Evolutionary conservation across 2,113 vertebrate species (phyloP), one percentile per base, ranked within the genome.

Genomic region (Psittacula cyanocephala): DNA sequence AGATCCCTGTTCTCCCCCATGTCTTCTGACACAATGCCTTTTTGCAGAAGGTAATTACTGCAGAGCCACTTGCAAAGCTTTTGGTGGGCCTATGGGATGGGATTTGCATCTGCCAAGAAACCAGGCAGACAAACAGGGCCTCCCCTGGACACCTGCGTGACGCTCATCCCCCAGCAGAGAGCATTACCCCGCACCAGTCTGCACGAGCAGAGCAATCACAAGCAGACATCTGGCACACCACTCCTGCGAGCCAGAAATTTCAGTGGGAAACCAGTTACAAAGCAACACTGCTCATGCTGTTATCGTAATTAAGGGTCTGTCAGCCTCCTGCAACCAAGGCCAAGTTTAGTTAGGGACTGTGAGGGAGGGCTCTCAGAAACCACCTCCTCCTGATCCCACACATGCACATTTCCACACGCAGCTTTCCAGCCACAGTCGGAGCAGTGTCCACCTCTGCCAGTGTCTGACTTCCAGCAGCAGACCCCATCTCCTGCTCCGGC

Each of bases 251-350:
- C 91, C 95, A 96, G 88, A 94, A 91, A 92, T 65, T 28, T 84
- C 95, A 96, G 79, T 50, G 57, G 93, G 93, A 80, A 94, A 10
- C 49, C 81, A 88, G 86, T 86, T 70, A 94, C 88, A 88, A 93
- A 95, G 86, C 94, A 80, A n/a, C 81, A 31, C 44, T 81, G 88
- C 83, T 94, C 89, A 52, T 0, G 59, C 85, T 80, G 91, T 74
- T 95, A 76, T 65, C 91, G 52, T 95, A 96, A 97, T 93, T 91
- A 96, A 94, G 81, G 64, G 57, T 91, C 74, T 93, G 95, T 68
- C 94, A 96, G 87, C 68, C 75, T 90, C 62, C 68, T 44, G 52
- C 87, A 95, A 49, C 13, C 41, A 46, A 46, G 63, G 83, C 76
- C 95, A 91, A 90, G 85, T 88, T 85, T 79, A 77, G 63, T 87